Evolutionary conservation across 1,140 invertebrate species (phyloP).

Genomic region (Trichonephila inaurata): DNA sequence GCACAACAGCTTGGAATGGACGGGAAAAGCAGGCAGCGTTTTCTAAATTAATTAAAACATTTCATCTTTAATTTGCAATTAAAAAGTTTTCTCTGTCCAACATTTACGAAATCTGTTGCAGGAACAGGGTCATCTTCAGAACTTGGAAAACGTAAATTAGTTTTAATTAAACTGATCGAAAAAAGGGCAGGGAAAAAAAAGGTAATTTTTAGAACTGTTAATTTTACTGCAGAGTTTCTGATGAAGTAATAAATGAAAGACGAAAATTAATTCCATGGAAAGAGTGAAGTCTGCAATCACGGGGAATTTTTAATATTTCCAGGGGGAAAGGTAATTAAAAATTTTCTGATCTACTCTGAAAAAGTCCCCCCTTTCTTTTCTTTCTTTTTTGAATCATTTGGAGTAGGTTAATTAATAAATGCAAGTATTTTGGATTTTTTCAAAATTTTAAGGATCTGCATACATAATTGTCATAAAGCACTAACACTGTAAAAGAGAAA

Average conservation of each 20-base stretch:
- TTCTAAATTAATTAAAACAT: constrained; percentile 46
- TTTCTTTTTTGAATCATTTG: no score
- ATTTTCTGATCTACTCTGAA: not conserved
- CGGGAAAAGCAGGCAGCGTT: not conserved
- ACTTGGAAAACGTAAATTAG: not conserved
- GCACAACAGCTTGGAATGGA: constrained; percentile 31
- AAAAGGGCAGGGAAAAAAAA: not conserved
- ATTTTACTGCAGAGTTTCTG: not conserved
- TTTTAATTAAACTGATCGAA: not conserved
- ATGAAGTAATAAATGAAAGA: not conserved
- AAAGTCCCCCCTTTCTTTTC: no score
- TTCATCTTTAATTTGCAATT: constrained; percentile 37
- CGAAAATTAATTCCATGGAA: not conserved
- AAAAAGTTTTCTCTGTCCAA: not conserved
- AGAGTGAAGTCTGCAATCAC: not conserved
- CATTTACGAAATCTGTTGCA: not conserved
- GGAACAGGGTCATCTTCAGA: not conserved
- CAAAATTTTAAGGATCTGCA: no score
- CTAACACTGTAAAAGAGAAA: no score
- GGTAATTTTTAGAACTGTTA: not conserved
- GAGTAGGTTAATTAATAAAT: no score
- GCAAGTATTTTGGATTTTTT: no score
- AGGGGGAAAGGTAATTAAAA: not conserved
- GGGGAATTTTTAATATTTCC: not conserved
- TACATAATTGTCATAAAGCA: no score